Evolutionary conservation across 2,888 invertebrate species (phyloP), one percentile per base, ranked within the genome.

Genomic region (Xanthorhoe designata): DNA sequence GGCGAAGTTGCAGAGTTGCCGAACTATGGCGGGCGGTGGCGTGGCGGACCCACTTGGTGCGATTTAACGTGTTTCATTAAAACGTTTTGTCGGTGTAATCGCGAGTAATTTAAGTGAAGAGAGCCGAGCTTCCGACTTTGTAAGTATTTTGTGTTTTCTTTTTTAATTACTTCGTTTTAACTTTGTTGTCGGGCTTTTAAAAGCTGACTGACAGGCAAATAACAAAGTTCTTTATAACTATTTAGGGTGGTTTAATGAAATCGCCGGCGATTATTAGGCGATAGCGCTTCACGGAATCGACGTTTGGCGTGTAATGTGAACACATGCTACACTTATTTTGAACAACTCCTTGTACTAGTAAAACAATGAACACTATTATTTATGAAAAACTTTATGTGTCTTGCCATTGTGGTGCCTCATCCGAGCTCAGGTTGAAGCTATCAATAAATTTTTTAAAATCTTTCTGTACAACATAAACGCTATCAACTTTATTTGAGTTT

Each of bases 141-240:
- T 91, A 91, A 92, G 92, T 91, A 92, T 92, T 92, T 91, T 92
- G 91, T 91, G 91, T 92, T 92, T 92, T 92, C 92, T 92, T 92
- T 92, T 92, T 92, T 93, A 93, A 92, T 92, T 92, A 92, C 92
- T 91, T 92, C 90, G 92, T 92, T 92, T 91, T 89, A 93, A 93
- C 92, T 93, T 92, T 90, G 92, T 91, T 91, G 91, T 84, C 83
- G 85, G 86, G 87, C 87, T 90, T 89, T 91, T 91, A 90, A 92
- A 92, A 90, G 89, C 90, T 91, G 90, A 92, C 92, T 92, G 92
- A 92, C 92, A 92, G 92, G 86, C 88, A 89, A 92, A 91, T 91
- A 91, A 91, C 90, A 87, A 90, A 92, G 88, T 91, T 90, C 87
- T 87, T 87, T 88, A 85, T 86, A 92, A 93, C 91, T 92, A 92